A percentile compares a stretch with the other conserved stretches of the same genome.
These are phyloP conservation scores for Caenorhabditis sinica DNA, from an alignment of 2,888 invertebrate species.

Conservation along the genomic window DNA sequence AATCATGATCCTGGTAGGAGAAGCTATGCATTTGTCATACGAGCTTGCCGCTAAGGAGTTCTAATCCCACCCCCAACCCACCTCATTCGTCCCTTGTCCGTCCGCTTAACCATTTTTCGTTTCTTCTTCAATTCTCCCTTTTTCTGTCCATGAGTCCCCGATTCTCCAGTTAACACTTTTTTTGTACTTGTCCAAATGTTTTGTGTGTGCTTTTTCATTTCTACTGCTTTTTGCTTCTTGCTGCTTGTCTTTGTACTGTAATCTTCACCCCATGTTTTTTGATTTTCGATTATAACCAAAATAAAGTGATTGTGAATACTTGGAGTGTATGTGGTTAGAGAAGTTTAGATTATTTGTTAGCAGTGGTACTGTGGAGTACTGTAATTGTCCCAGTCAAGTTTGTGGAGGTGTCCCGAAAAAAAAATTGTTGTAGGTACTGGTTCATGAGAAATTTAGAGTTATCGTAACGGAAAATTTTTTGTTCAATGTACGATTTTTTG, in stretches of 20 bases:
- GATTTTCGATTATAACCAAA: neutral
- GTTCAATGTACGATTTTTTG: too few relatives aligned
- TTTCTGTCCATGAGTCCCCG: too few relatives aligned
- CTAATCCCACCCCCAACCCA: conserved; percentile 16
- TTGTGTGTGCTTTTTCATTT: conserved; percentile 18
- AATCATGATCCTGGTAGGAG: conserved; percentile 82
- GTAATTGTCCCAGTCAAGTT: too few relatives aligned
- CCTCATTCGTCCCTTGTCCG: neutral
- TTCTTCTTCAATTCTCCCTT: neutral
- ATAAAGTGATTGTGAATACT: conserved; percentile 4
- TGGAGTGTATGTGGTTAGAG: too few relatives aligned
- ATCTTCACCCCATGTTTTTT: neutral
- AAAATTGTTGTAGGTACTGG: too few relatives aligned
- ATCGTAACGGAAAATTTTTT: too few relatives aligned
- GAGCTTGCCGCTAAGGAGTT: conserved; percentile 64
- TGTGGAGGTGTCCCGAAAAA: too few relatives aligned
- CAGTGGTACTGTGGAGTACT: too few relatives aligned
- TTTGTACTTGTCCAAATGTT: conserved; percentile 10
- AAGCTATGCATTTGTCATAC: conserved; percentile 82
- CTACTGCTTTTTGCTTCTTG: neutral
- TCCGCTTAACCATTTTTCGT: conserved; percentile 21
- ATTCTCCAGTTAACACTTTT: conserved; percentile 1
- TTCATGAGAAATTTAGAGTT: too few relatives aligned
- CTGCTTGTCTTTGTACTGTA: conserved; percentile 13
- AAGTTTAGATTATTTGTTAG: too few relatives aligned